These are phyloP conservation scores for Vanessa cardui DNA, from an alignment of 2,888 invertebrate species.

Conservation along the genomic window DNA sequence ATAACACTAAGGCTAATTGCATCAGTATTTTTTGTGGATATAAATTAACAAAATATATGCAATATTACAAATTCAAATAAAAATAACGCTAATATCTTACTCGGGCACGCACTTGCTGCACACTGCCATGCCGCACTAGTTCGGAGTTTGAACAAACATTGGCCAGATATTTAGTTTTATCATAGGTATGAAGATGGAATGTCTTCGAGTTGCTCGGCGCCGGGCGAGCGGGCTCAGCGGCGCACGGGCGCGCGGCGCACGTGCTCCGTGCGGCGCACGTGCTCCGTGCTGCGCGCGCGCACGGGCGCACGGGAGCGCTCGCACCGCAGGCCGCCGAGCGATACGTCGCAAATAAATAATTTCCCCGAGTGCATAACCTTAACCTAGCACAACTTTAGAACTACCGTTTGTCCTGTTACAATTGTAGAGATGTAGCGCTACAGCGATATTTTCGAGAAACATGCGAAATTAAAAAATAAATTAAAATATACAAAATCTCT, in stretches of 20 bases:
- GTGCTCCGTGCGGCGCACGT: background rate
- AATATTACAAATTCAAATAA: conserved; percentile 82
- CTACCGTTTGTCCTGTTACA: conserved; percentile 71
- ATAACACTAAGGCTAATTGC: conserved; percentile 83
- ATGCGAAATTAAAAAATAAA: conserved; percentile 82
- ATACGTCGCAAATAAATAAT: conserved; percentile 60
- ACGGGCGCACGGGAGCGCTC: background rate
- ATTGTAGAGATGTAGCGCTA: conserved; percentile 77
- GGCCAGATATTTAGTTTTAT: conserved; percentile 50
- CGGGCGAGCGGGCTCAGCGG: conserved; percentile 25
- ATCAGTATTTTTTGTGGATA: conserved; percentile 81
- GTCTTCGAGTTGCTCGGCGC: conserved; percentile 56
- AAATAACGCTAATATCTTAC: conserved; percentile 82
- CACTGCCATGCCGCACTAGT: conserved; percentile 56
- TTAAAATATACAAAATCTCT: conserved; percentile 83
- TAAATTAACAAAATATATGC: conserved; percentile 82
- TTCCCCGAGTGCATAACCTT: conserved; percentile 70
- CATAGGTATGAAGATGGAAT: conserved; percentile 66
- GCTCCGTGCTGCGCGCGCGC: background rate
- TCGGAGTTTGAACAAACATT: conserved; percentile 50
- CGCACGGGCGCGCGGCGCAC: background rate
- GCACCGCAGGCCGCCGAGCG: conserved; percentile 31
- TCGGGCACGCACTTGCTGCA: conserved; percentile 73
- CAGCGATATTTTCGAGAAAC: conserved; percentile 70
- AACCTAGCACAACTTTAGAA: conserved; percentile 77